phyloP scores from a whole-genome alignment of 2,113 vertebrate genomes.

The Scomber japonicus region DNA sequence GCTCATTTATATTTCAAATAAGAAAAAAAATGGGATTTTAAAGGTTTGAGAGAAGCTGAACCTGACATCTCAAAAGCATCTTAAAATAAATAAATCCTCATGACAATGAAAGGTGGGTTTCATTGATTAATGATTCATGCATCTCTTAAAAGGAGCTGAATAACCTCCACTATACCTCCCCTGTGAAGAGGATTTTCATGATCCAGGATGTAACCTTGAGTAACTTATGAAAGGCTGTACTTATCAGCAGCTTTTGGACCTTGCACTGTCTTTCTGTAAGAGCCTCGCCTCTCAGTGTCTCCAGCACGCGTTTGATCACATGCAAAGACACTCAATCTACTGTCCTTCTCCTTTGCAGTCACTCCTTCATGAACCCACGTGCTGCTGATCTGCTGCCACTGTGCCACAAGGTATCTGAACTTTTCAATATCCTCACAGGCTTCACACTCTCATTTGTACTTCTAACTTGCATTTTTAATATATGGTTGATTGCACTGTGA shows the following conservation, averaged over 20 bases:
- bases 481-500: not conserved
- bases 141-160: not conserved
- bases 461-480: not conserved
- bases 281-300: constrained; percentile 53
- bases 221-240: constrained; percentile 39
- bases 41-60: not conserved
- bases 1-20: not conserved
- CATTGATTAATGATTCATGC: not conserved
- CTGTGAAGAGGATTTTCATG: not conserved
- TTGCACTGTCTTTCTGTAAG: constrained; percentile 69
- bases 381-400: constrained; percentile 37
- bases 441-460: not conserved
- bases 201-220: constrained; percentile 66
- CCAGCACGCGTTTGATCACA: constrained; percentile 45
- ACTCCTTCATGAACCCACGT: constrained; percentile 29
- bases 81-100: not conserved
- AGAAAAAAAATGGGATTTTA: not conserved
- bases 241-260: constrained; percentile 82
- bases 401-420: constrained; percentile 49
- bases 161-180: not conserved
- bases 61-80: not conserved
- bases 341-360: constrained; percentile 48
- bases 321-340: constrained; percentile 36
- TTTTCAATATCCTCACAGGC: not conserved
- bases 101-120: not conserved